Evolutionary conservation across 23 tunicate species (phyloP).

Genomic region (Trididemnum nubilum): DNA sequence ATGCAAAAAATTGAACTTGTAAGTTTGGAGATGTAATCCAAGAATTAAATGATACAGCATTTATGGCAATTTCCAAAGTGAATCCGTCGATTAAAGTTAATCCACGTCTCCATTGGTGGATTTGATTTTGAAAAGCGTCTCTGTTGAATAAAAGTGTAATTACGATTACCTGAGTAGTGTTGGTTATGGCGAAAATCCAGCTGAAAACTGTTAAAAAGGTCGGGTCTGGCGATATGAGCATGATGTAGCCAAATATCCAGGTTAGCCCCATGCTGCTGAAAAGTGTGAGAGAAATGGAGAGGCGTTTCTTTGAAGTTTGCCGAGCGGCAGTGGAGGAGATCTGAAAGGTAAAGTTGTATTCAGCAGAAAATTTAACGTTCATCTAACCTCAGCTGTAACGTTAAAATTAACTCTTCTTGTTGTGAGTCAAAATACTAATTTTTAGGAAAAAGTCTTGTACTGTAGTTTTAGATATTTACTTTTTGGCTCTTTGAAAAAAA

Average conservation of each 20-base stretch:
- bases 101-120: too few relatives aligned
- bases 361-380: too few relatives aligned
- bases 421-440: too few relatives aligned
- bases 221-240: conserved; percentile 60
- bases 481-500: too few relatives aligned
- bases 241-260: conserved; percentile 67
- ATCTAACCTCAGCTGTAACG: too few relatives aligned
- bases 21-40: too few relatives aligned
- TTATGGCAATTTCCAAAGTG: too few relatives aligned
- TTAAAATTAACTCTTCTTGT: too few relatives aligned
- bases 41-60: too few relatives aligned
- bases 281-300: conserved; percentile 42
- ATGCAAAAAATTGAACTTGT: too few relatives aligned
- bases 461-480: background rate
- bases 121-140: background rate
- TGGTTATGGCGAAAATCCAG: conserved; percentile 60
- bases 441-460: background rate
- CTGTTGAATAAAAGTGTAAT: background rate
- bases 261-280: conserved; percentile 56
- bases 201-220: conserved; percentile 38
- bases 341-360: conserved; percentile 11
- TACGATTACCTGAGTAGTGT: conserved; percentile 47
- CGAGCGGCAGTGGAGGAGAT: conserved; percentile 32
- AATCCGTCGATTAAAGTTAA: background rate
- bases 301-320: conserved; percentile 11